Conservation (phyloP, 2,113 vertebrate genomes). For the Coracopsis vasa region DNA sequence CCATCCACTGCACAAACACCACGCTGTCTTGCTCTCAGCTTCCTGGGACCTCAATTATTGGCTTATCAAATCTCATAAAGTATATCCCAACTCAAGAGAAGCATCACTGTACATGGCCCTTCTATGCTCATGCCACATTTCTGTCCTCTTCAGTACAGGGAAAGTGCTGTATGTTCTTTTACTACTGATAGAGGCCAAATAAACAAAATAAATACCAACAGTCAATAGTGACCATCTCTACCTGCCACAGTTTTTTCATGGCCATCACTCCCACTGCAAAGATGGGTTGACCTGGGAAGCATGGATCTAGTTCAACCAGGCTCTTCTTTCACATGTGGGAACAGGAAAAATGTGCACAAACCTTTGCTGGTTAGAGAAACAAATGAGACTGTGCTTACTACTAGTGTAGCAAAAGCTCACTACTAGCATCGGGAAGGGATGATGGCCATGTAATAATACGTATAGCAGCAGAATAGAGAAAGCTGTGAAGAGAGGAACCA, state of each 20-base stretch:
- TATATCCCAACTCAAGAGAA: neutral
- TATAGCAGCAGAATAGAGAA: neutral
- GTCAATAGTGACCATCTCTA: neutral
- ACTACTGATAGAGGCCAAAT: neutral
- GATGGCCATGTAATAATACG: neutral
- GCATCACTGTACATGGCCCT: neutral
- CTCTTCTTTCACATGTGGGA: neutral
- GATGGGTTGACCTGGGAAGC: neutral
- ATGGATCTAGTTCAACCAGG: neutral
- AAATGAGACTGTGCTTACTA: neutral
- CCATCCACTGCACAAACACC: neutral
- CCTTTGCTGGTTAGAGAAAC: neutral
- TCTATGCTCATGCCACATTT: neutral
- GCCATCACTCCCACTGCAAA: neutral
- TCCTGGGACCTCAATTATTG: neutral
- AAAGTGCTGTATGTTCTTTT: neutral
- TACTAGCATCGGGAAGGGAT: neutral
- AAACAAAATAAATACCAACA: neutral
- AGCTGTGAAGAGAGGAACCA: neutral
- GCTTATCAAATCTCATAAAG: neutral
- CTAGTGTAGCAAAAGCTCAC: neutral
- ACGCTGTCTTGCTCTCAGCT: neutral
- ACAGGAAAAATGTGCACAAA: neutral
- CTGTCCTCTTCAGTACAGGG: accelerated
- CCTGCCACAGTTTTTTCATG: neutral